Percentiles rank a stretch among this genome's conserved stretches.
phyloP scores from a whole-genome alignment of 2,888 invertebrate species.

The Agrochola circellaris region DNA sequence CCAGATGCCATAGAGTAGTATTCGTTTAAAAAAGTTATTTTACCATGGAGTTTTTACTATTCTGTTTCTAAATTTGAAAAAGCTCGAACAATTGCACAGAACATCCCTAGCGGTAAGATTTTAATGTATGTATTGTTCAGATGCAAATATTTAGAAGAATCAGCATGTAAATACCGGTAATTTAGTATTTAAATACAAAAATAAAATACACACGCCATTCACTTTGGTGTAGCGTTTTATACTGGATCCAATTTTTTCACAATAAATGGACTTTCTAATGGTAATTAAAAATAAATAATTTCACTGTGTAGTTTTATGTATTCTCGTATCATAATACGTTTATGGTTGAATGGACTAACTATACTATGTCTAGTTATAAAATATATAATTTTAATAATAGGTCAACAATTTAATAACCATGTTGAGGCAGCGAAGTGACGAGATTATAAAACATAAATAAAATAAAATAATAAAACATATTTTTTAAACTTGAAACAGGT shows the following conservation, averaged over 20 bases:
- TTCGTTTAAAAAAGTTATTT: constrained; percentile 57
- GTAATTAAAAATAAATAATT: constrained; percentile 51
- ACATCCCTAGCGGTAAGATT: constrained; percentile 86
- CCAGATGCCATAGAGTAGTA: constrained; percentile 77
- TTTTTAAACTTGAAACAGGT: constrained; percentile 47
- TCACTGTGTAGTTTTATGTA: constrained; percentile 61
- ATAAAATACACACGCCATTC: constrained; percentile 75
- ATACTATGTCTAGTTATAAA: constrained; percentile 58
- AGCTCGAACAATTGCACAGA: constrained; percentile 88
- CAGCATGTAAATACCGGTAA: constrained; percentile 88
- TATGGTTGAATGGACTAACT: constrained; percentile 66
- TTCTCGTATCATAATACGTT: constrained; percentile 54
- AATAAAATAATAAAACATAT: constrained; percentile 16
- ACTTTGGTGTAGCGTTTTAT: constrained; percentile 83
- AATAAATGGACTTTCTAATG: constrained; percentile 41
- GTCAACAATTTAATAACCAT: constrained; percentile 55
- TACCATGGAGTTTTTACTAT: constrained; percentile 55
- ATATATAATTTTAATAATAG: constrained; percentile 56
- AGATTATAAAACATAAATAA: constrained; percentile 16
- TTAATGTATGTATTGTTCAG: constrained; percentile 90
- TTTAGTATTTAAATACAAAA: constrained; percentile 77
- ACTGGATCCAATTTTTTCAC: constrained; percentile 65
- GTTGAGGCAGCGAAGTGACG: constrained; percentile 49
- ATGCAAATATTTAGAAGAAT: constrained; percentile 90
- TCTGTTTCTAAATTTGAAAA: constrained; percentile 59